Percentiles rank a stretch among this genome's conserved stretches.
phyloP scores from a whole-genome alignment of 1,140 invertebrate species.

The Drosophila saltans region DNA sequence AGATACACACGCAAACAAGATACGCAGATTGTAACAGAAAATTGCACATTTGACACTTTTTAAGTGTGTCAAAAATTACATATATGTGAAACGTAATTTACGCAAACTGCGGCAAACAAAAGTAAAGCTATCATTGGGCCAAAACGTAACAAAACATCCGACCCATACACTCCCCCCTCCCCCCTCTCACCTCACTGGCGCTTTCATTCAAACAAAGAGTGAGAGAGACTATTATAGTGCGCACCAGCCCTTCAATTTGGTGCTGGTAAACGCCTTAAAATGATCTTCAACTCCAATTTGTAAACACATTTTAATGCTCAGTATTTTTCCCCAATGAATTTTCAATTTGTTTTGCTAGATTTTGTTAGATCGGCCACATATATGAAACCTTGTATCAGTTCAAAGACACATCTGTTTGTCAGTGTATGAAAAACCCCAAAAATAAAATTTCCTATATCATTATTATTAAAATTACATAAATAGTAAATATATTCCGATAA shows the following conservation, averaged over 20 bases:
- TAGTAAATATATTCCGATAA: conserved; percentile 10
- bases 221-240: conserved; percentile 18
- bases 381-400: conserved; percentile 44
- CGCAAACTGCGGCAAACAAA: conserved; percentile 43
- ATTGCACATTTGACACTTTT: conserved; percentile 60
- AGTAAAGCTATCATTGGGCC: conserved; percentile 40
- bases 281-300: conserved; percentile 47
- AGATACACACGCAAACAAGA: conserved; percentile 3
- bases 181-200: background rate
- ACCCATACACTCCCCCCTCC: background rate
- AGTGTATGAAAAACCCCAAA: background rate
- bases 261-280: conserved; percentile 34
- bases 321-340: conserved; percentile 46
- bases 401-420: conserved; percentile 39
- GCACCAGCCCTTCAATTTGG: conserved; percentile 14
- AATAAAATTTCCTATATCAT: conserved; percentile 2
- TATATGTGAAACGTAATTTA: conserved; percentile 41
- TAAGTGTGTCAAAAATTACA: conserved; percentile 63
- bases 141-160: conserved; percentile 39
- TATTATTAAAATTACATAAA: conserved; percentile 9
- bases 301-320: conserved; percentile 21
- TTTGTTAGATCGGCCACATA: conserved; percentile 1
- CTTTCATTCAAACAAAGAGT: conserved; percentile 32
- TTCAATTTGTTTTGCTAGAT: conserved; percentile 32
- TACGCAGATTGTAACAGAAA: conserved; percentile 48